Evolutionary conservation across 2,113 vertebrate genomes (phyloP).

Genomic region (Oncorhynchus clarkii): DNA sequence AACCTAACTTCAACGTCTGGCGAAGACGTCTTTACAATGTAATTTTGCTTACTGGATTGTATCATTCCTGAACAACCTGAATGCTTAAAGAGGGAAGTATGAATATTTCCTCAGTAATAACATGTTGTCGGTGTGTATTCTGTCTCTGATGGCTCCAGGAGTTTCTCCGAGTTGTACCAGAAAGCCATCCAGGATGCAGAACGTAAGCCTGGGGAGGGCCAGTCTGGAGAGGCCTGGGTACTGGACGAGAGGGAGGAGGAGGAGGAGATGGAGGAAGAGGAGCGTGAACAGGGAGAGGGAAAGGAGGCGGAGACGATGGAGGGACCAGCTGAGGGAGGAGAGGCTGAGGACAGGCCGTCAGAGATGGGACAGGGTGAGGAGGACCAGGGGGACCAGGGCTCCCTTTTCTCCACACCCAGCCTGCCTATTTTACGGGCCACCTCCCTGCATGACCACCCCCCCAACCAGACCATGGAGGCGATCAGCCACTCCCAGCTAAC

Average conservation of each 20-base stretch:
- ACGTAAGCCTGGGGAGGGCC: slow-evolving; percentile 71
- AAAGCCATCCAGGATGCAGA: slow-evolving; percentile 85
- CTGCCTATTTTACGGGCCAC: slow-evolving; percentile 73
- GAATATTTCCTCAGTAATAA: neutral
- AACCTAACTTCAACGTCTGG: too few species aligned
- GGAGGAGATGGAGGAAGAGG: slow-evolving; percentile 32
- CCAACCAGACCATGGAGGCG: slow-evolving; percentile 51
- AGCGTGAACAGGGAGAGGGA: slow-evolving; percentile 19
- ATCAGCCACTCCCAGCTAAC: slow-evolving; percentile 42
- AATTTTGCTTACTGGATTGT: too few species aligned
- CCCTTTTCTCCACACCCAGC: slow-evolving; percentile 55
- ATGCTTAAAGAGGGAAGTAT: neutral
- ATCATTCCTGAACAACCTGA: too few species aligned
- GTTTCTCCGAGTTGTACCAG: slow-evolving; percentile 87
- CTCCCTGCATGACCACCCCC: slow-evolving; percentile 75
- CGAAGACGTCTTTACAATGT: too few species aligned
- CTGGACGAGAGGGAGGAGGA: slow-evolving; percentile 69
- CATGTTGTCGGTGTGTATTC: neutral
- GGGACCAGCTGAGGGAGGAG: slow-evolving; percentile 15
- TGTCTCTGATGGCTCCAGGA: slow-evolving; percentile 65
- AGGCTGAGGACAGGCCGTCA: slow-evolving; percentile 20
- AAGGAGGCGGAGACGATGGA: slow-evolving; percentile 12
- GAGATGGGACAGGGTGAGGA: slow-evolving; percentile 31
- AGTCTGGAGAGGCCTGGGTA: slow-evolving; percentile 75
- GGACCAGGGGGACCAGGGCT: slow-evolving; percentile 5